Evolutionary conservation across 2,888 invertebrate species (phyloP).

Genomic region (Leucophenga maculata): DNA sequence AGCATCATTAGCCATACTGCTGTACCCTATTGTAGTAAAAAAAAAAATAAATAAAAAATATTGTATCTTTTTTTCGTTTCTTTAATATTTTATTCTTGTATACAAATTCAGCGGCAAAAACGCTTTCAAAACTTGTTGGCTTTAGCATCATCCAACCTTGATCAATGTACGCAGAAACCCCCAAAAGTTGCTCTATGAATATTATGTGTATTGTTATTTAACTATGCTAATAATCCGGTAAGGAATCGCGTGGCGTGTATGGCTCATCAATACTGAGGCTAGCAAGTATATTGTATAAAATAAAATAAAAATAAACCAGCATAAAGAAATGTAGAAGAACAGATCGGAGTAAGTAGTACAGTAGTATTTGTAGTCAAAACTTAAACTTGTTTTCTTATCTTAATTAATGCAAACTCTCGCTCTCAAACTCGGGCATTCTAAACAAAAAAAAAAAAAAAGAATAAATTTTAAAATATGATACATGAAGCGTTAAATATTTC

Average conservation of each 20-base stretch:
- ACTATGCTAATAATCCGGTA: conserved; percentile 60
- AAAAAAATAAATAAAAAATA: background rate
- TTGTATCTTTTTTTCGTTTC: background rate
- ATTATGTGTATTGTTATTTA: conserved; percentile 49
- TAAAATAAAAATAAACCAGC: background rate
- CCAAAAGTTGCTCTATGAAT: conserved; percentile 48
- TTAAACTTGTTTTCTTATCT: conserved; percentile 15
- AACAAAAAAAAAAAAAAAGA: too few relatives aligned
- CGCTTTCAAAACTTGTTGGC: background rate
- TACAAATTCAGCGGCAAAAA: too few relatives aligned
- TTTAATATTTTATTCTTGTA: background rate
- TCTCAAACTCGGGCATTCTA: too few relatives aligned
- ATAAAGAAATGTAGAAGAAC: background rate
- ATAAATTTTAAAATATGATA: too few relatives aligned
- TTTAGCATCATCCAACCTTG: background rate
- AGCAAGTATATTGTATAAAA: background rate
- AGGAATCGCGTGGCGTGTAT: conserved; percentile 42
- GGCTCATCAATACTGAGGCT: conserved; percentile 35
- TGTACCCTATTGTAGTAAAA: too few relatives aligned
- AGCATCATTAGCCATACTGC: too few relatives aligned
- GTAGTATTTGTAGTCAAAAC: conserved; percentile 32
- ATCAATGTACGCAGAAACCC: background rate
- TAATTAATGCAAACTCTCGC: background rate
- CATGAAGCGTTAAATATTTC: too few relatives aligned
- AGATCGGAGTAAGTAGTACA: background rate